Base-by-base conservation (phyloP, 2,113 vertebrate species). In the Rissa tridactyla region DNA sequence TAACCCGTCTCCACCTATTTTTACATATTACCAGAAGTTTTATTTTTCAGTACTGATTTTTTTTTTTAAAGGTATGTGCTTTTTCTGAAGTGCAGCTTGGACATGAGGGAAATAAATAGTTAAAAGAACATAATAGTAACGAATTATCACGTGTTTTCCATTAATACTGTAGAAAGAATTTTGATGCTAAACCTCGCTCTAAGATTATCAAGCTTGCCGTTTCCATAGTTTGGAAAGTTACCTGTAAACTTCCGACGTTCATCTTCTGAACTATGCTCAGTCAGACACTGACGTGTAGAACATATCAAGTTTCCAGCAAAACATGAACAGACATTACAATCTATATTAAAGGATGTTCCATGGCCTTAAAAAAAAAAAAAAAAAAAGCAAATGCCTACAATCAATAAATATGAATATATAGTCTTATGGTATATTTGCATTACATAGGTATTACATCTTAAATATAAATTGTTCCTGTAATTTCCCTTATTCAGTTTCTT, bases 311-410 rank as follows among this genome's bases (percentile, higher is more conserved):
- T 99, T 7, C 99, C 99, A 70, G 98, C 98, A 34, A 99, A 99
- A 97, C 99, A 99, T 75, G 98, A 99, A 65, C 99, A 99, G 68
- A 97, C 97, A 62, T 99, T 98, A 91, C 99, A 99, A 95, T 99
- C 98, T 8, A 99, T 96, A 86, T 94, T 98, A 97, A 99, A 99
- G 49, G 99, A 98, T 0, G 98, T 96, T 58, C 99, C 99, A 40
- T 99, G 99, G 86, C 96, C 99, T 99, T 97, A 76, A 64, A 94
- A 88, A 79, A 94, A 87, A 85, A 82, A 7, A 92, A 93, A 91
- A 38, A 42, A 42, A 21, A 91, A 84, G 36, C 40, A 76, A 88
- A 79, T 44, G 5, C 18, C 58, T 38, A 70, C 10, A 57, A 76
- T 91, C 76, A 64, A 81, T 34, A 73, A 88, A 76, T 23, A 72